These are phyloP conservation scores for Xyrichtys novacula DNA, from an alignment of 2,797 vertebrate species.

Conservation along the genomic window DNA sequence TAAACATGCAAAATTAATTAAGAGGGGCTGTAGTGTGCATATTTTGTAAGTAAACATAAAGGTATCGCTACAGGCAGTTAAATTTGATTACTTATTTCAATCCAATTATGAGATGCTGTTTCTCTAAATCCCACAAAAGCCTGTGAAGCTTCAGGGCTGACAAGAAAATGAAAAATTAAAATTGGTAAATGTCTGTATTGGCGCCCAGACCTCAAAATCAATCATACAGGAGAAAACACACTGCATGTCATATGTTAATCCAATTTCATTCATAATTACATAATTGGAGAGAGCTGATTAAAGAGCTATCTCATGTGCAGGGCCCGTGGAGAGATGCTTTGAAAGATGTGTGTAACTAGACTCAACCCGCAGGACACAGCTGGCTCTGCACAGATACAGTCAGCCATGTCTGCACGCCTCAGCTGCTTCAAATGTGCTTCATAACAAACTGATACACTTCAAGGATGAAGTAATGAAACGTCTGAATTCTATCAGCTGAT, in stretches of 20 bases:
- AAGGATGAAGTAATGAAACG: constrained; percentile 18
- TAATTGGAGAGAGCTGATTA: constrained; percentile 74
- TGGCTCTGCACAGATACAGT: constrained; percentile 53
- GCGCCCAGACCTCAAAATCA: constrained; percentile 38
- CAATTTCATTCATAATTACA: constrained; percentile 66
- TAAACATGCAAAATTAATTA: constrained; percentile 53
- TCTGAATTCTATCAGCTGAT: constrained; percentile 15
- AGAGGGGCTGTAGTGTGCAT: constrained; percentile 11
- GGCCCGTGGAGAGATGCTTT: constrained; percentile 31
- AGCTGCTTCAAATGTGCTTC: constrained; percentile 47
- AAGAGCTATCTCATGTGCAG: constrained; percentile 50
- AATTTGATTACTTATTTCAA: constrained; percentile 38
- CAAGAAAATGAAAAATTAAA: neutral
- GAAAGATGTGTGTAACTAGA: constrained; percentile 71
- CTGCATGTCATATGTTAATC: constrained; percentile 41
- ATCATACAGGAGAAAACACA: constrained; percentile 31
- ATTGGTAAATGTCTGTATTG: neutral
- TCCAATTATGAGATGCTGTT: constrained; percentile 19
- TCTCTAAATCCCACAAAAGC: constrained; percentile 24
- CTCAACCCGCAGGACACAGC: constrained; percentile 57
- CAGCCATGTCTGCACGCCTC: constrained; percentile 31
- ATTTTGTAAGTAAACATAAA: neutral
- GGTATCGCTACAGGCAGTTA: constrained; percentile 17
- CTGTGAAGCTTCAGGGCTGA: neutral
- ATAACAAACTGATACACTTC: constrained; percentile 17